These are phyloP conservation scores for Diplosoma virens DNA, from an alignment of 23 tunicate species.

Conservation along the genomic window DNA sequence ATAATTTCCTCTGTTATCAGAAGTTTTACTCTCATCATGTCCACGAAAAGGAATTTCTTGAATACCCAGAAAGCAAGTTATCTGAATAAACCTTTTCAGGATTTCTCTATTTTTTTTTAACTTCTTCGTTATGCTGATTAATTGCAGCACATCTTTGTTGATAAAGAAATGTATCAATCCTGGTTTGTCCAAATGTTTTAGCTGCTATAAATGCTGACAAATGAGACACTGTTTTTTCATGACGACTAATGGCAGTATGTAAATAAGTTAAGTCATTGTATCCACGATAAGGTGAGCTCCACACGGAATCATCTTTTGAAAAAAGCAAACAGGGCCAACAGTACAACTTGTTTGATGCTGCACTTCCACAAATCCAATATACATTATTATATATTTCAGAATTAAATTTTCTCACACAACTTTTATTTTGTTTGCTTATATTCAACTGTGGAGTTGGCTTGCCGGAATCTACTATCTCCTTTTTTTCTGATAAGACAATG, in stretches of 20 bases:
- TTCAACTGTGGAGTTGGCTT: neutral
- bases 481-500: neutral
- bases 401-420: neutral
- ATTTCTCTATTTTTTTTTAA: slow-evolving; percentile 11
- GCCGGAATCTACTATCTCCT: neutral
- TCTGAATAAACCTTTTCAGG: slow-evolving; percentile 9
- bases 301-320: neutral
- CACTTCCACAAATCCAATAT: slow-evolving; percentile 18
- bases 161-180: neutral
- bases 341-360: slow-evolving; percentile 9
- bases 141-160: slow-evolving; percentile 12
- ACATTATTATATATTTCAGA: neutral
- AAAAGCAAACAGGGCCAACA: slow-evolving; percentile 19
- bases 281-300: slow-evolving; percentile 11
- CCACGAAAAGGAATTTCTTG: slow-evolving; percentile 19
- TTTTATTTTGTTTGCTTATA: slow-evolving; percentile 2
- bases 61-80: slow-evolving; percentile 23
- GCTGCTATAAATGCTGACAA: neutral
- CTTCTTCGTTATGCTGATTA: slow-evolving; percentile 14
- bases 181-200: slow-evolving; percentile 15
- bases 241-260: slow-evolving; percentile 9
- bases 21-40: slow-evolving; percentile 13
- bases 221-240: slow-evolving; percentile 7
- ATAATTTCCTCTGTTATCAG: slow-evolving; percentile 13
- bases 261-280: neutral